Evolutionary conservation across 2,113 vertebrate genomes (phyloP).

Genomic region (Paramormyrops kingsleyae): DNA sequence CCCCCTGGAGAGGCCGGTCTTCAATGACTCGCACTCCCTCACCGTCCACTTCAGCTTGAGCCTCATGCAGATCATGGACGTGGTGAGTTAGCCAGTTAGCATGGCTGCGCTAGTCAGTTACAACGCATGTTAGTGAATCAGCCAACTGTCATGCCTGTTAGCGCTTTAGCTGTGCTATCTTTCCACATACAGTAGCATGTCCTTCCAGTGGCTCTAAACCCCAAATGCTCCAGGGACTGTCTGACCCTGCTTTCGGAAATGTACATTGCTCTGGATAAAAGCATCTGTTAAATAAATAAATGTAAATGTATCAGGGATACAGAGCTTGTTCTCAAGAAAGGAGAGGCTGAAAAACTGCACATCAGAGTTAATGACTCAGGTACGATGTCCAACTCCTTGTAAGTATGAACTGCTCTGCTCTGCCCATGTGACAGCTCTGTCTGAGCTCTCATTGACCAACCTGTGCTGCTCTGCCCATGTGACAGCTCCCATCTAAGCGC

Average conservation of each 20-base stretch:
- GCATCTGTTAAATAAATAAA: background rate
- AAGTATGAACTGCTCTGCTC: background rate
- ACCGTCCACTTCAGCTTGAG: constrained; percentile 83
- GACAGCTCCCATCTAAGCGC: no score
- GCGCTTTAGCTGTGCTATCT: background rate
- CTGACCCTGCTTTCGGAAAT: background rate
- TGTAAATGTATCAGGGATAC: background rate
- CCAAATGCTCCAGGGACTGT: background rate
- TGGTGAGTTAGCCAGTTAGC: constrained; percentile 61
- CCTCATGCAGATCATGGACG: constrained; percentile 92
- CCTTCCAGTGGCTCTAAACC: background rate
- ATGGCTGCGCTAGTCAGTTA: background rate
- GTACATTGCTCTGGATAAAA: background rate
- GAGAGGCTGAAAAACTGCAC: background rate
- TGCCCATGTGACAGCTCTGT: no score
- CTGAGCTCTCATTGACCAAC: no score
- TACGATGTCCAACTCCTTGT: background rate
- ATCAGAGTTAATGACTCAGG: background rate
- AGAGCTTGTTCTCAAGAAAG: background rate
- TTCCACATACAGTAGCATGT: background rate
- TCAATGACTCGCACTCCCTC: constrained; percentile 81
- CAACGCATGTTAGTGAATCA: background rate
- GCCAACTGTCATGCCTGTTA: background rate
- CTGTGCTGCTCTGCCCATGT: background rate
- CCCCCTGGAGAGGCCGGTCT: constrained; percentile 78